These are phyloP conservation scores for Poeciliopsis retropinna DNA, from an alignment of 2,113 vertebrate genomes.

Conservation along the genomic window DNA sequence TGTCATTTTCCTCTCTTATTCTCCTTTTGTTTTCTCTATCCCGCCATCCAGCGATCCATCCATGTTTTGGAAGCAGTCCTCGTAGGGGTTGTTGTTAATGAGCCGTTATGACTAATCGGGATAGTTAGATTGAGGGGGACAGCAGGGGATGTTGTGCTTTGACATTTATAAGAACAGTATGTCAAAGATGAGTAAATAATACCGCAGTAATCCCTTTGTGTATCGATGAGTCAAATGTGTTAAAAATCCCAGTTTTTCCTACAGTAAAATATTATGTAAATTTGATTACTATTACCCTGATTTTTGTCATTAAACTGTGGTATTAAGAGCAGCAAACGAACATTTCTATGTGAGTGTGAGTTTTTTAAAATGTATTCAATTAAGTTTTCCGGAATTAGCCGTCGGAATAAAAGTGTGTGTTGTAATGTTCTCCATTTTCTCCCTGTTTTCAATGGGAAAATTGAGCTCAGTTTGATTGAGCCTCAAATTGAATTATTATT, in stretches of 20 bases:
- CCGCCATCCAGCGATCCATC: neutral
- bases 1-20: neutral
- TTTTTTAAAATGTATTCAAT: neutral
- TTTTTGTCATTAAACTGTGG: neutral
- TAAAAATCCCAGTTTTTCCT: neutral
- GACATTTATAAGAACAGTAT: constrained; percentile 48
- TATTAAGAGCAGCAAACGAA: neutral
- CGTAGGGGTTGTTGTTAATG: constrained; percentile 53
- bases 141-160: constrained; percentile 48
- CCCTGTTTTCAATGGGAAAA: no score
- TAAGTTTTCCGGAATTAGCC: neutral
- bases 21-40: neutral
- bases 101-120: constrained; percentile 63
- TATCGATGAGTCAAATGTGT: neutral
- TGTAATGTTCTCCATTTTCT: neutral
- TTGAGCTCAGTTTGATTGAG: neutral
- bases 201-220: constrained; percentile 2
- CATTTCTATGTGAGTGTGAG: neutral
- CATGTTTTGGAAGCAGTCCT: constrained; percentile 48
- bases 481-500: neutral
- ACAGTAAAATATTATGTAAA: neutral
- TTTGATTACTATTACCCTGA: neutral
- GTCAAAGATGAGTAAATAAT: constrained; percentile 36
- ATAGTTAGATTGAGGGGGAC: constrained; percentile 54
- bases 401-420: neutral